Base-by-base conservation (phyloP, 2,113 vertebrate genomes). In the Melanotaenia duboulayi region DNA sequence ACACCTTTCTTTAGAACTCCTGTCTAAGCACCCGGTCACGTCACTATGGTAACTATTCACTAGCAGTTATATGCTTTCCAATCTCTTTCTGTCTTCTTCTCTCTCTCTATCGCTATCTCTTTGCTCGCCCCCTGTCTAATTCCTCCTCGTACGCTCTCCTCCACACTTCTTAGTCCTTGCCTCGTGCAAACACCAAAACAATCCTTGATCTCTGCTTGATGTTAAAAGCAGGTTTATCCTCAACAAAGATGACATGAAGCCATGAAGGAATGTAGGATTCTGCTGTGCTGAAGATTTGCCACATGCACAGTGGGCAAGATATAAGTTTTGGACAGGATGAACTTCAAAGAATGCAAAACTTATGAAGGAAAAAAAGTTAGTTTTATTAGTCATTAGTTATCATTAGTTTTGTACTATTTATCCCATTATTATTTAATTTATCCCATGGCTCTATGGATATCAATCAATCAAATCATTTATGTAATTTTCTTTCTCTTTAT, bases 31-130 rank as follows among this genome's bases (percentile, higher is more conserved):
- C 74, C 54, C 24, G n/a, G 66, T 83, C 78, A 35, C 46, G 89
- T 94, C 89, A 58, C 87, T 80, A 92, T 86, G 89, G 90, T 73
- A 93, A 93, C 93, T 70, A 71, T 68, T 87, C 74, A 83, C 74
- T 65, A 57, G 51, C 58, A 73, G 71, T 61, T 13, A 74, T 58
- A 64, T 70, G 52, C 74, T 64, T 68, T 50, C 62, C 61, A 63
- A 11, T 70, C 20, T 51, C 50, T 75, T 32, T 73, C 64, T 63
- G 19, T 73, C 46, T 51, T 13, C 2, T 11, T 49, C 75, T 28
- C 23, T 59, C 49, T 56, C 13, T 54, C 39, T 48, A 4, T 23
- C 46, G 76, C 55, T 56, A 75, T 74, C 62, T 59, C 62, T 10
- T 74, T 56, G 65, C 69, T 58, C 57, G 50, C 58, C 48, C 57